Evolutionary conservation across 2,888 invertebrate genomes (phyloP).

Genomic region (Mamestra brassicae): DNA sequence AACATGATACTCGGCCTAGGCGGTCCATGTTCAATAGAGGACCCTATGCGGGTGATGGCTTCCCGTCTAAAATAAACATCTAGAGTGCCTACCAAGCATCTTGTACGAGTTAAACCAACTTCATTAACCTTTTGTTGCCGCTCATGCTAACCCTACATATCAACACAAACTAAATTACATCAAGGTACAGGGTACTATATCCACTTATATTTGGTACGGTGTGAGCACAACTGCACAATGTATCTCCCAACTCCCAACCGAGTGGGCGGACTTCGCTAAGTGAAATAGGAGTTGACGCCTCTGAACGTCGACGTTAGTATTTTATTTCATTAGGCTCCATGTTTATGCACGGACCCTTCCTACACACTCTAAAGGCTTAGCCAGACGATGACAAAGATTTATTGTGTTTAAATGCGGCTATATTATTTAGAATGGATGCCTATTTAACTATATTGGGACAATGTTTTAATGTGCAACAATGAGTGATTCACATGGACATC

Average conservation of each 20-base stretch:
- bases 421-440: constrained; percentile 9
- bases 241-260: constrained; percentile 48
- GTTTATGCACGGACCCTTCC: constrained; percentile 54
- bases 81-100: background rate
- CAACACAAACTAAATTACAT: constrained; percentile 22
- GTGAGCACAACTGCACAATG: constrained; percentile 49
- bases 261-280: constrained; percentile 72
- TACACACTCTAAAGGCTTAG: constrained; percentile 46
- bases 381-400: constrained; percentile 26
- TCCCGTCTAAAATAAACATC: constrained; percentile 6
- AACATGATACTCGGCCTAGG: background rate
- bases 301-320: constrained; percentile 58
- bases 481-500: background rate
- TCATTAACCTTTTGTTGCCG: background rate
- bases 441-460: constrained; percentile 8
- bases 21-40: background rate
- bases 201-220: constrained; percentile 28
- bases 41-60: background rate
- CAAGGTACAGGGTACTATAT: constrained; percentile 26
- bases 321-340: constrained; percentile 70
- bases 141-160: background rate
- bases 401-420: constrained; percentile 9
- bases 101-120: background rate
- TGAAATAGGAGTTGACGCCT: constrained; percentile 77
- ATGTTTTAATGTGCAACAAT: background rate